These are phyloP conservation scores for Aurelia aurita DNA, from an alignment of 30 jellyfish, hydroid and myxozoan species.

Conservation along the genomic window DNA sequence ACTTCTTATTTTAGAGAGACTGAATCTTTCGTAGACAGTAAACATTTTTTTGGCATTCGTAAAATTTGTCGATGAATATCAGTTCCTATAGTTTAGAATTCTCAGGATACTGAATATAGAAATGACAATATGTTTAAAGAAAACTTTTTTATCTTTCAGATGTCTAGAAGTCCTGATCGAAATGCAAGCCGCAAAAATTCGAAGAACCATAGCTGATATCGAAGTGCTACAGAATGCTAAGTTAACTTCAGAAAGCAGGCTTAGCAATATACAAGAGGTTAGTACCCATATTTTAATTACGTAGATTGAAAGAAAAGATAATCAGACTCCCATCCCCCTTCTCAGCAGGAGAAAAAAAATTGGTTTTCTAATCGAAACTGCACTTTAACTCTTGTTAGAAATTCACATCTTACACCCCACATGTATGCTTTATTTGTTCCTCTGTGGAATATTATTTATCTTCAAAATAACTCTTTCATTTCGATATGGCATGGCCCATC, in stretches of 20 bases:
- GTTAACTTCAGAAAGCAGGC: slow-evolving; percentile 71
- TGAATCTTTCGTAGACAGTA: neutral
- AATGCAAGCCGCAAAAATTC: slow-evolving; percentile 68
- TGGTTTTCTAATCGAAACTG: no score
- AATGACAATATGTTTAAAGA: neutral
- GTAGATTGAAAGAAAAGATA: neutral
- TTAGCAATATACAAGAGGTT: slow-evolving; percentile 64
- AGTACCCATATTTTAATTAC: neutral
- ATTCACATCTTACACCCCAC: no score
- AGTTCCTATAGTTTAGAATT: neutral
- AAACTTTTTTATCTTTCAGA: slow-evolving; percentile 19
- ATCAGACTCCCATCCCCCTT: no score
- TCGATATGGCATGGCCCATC: no score
- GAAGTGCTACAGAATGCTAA: slow-evolving; percentile 69
- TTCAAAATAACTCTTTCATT: no score
- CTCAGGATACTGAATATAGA: neutral
- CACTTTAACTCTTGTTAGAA: no score
- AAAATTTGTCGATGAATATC: neutral
- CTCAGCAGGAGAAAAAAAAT: neutral
- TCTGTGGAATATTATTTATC: no score
- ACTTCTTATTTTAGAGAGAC: no score
- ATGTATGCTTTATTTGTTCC: no score
- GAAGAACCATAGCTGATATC: slow-evolving; percentile 68
- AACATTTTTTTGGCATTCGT: neutral
- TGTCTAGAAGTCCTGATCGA: slow-evolving; percentile 87